phyloP scores from a whole-genome alignment of 2,113 vertebrate species.

The Rhynchomys soricoides region DNA sequence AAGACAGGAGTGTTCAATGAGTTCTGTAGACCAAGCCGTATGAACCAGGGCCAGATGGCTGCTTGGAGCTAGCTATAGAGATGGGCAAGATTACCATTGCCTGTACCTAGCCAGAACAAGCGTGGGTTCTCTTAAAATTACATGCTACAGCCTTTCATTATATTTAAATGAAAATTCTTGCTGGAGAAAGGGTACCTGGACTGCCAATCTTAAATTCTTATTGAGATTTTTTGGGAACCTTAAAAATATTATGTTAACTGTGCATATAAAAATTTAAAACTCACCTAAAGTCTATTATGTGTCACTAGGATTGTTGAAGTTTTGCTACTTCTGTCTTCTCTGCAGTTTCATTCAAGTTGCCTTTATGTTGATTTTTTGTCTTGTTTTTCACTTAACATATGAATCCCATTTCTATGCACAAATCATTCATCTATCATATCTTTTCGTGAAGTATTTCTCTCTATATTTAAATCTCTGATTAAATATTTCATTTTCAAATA shows the following conservation, averaged over 20 bases:
- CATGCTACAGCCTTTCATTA: neutral
- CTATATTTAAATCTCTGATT: neutral
- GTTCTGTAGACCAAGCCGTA: no score
- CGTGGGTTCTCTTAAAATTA: no score
- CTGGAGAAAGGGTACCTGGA: neutral
- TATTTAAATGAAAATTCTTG: neutral
- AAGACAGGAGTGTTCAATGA: no score
- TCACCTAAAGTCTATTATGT: neutral
- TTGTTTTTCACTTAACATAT: neutral
- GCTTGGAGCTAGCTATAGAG: no score
- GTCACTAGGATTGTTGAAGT: neutral
- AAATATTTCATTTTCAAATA: neutral
- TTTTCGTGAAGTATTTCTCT: neutral
- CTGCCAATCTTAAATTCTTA: neutral
- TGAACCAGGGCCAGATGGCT: no score
- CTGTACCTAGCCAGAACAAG: no score
- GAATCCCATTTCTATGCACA: neutral
- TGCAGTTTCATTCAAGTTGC: neutral
- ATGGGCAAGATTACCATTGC: no score
- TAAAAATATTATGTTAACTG: neutral
- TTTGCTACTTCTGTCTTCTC: rapidly evolving
- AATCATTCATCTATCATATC: neutral
- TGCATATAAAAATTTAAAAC: neutral
- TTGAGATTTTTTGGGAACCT: neutral
- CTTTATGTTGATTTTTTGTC: neutral